phyloP scores from a whole-genome alignment of 2,888 invertebrate species.

The Cancer borealis region DNA sequence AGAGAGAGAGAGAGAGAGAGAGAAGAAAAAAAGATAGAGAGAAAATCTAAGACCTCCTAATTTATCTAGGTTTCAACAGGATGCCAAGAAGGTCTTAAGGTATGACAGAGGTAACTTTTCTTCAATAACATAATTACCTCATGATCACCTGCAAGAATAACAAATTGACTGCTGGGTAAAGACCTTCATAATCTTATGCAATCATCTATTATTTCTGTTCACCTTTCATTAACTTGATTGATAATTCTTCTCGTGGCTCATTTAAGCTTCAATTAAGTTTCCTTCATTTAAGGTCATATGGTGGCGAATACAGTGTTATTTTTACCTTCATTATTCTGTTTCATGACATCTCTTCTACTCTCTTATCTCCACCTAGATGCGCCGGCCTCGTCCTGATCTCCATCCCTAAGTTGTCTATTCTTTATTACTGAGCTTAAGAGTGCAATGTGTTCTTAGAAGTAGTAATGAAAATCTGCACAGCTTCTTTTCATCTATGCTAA shows the following conservation, averaged over 20 bases:
- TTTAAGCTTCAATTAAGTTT: too few relatives aligned
- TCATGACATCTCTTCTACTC: neutral
- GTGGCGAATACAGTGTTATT: neutral
- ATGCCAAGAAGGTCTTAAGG: neutral
- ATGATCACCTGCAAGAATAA: neutral
- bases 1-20: constrained; percentile 11
- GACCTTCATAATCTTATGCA: neutral
- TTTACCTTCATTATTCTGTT: neutral
- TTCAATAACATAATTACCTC: neutral
- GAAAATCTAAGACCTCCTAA: neutral
- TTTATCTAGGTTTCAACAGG: neutral
- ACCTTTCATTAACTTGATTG: neutral
- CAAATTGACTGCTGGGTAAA: neutral
- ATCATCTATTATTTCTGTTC: neutral
- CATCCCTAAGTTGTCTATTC: neutral
- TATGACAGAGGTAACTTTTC: neutral
- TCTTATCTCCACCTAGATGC: neutral
- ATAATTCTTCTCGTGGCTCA: neutral
- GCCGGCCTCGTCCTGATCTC: neutral
- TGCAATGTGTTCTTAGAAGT: neutral
- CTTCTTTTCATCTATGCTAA: too few relatives aligned
- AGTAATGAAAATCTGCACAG: too few relatives aligned
- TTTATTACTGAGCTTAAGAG: neutral
- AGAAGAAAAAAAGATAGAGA: neutral
- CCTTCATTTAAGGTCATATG: too few relatives aligned